Percentiles rank a stretch among this genome's conserved stretches.
Conservation (phyloP, 2,888 invertebrate genomes). For the Adelphocoris suturalis region DNA sequence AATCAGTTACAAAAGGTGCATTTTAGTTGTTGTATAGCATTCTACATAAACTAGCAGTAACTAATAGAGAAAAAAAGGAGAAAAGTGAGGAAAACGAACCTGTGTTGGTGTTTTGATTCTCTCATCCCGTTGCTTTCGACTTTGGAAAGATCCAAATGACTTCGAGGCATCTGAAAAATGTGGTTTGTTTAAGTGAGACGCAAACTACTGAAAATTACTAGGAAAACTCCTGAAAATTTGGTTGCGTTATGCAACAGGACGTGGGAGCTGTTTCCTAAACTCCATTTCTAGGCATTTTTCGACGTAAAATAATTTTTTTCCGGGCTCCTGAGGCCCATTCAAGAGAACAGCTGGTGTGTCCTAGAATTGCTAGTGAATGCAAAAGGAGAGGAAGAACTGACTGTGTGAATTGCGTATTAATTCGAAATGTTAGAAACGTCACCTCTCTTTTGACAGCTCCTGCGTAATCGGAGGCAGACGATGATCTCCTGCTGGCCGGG, state of each 20-base stretch:
- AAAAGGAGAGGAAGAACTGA: not conserved
- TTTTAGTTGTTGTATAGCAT: no score
- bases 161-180: constrained; percentile 72
- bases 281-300: no score
- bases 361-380: not conserved
- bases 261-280: no score
- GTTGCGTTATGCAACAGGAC: no score
- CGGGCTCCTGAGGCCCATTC: no score
- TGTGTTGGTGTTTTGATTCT: constrained; percentile 75
- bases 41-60: not conserved
- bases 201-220: no score
- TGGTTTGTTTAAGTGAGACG: not conserved
- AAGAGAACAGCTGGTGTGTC: no score
- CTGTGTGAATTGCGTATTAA: no score
- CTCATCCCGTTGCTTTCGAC: constrained; percentile 73
- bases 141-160: constrained; percentile 72
- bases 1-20: no score
- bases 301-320: no score
- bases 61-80: not conserved
- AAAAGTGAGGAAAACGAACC: constrained; percentile 64
- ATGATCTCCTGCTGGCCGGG: constrained; percentile 82
- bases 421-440: no score
- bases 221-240: no score
- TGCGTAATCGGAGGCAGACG: constrained; percentile 85
- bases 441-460: constrained; percentile 74